These are phyloP conservation scores for Valencia hispanica DNA, from an alignment of 2,797 vertebrate species.

Conservation along the genomic window DNA sequence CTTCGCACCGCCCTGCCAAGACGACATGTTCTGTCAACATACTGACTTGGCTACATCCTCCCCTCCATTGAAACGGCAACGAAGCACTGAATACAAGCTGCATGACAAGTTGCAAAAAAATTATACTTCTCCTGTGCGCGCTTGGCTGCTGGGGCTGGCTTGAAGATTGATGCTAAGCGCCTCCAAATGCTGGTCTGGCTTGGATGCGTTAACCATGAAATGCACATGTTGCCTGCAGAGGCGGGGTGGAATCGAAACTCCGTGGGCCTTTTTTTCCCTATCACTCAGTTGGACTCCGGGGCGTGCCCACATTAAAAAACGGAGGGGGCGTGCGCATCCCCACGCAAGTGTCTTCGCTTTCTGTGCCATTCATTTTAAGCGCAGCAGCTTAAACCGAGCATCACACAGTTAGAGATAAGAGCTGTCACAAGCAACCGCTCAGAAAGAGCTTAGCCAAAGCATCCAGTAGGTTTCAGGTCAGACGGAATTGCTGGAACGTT, in stretches of 20 bases:
- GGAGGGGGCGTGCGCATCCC: constrained; percentile 60
- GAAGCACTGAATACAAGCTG: not conserved
- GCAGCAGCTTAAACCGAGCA: constrained; percentile 45
- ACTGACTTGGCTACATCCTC: constrained; percentile 34
- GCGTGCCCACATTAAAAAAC: constrained; percentile 44
- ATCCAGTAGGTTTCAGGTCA: not conserved
- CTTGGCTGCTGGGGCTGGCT: not conserved
- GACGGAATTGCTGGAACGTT: not conserved
- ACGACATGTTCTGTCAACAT: constrained; percentile 57
- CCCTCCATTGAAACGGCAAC: constrained; percentile 14
- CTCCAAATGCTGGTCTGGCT: constrained; percentile 22
- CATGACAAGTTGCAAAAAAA: not conserved
- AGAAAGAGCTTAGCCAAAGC: constrained; percentile 6
- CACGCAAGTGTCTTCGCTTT: constrained; percentile 46
- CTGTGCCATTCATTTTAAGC: constrained; percentile 62
- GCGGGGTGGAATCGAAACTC: constrained; percentile 46
- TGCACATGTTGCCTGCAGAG: constrained; percentile 53
- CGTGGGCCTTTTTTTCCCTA: constrained; percentile 4
- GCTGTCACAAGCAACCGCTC: constrained; percentile 8
- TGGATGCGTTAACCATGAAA: constrained; percentile 7
- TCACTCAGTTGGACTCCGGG: constrained; percentile 43
- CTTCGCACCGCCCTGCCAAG: constrained; percentile 51
- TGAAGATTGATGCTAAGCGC: constrained; percentile 24
- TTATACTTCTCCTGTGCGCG: not conserved
- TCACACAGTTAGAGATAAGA: constrained; percentile 40